Base-by-base conservation (phyloP, 1,140 invertebrate species). In the Drosophila hydei region DNA sequence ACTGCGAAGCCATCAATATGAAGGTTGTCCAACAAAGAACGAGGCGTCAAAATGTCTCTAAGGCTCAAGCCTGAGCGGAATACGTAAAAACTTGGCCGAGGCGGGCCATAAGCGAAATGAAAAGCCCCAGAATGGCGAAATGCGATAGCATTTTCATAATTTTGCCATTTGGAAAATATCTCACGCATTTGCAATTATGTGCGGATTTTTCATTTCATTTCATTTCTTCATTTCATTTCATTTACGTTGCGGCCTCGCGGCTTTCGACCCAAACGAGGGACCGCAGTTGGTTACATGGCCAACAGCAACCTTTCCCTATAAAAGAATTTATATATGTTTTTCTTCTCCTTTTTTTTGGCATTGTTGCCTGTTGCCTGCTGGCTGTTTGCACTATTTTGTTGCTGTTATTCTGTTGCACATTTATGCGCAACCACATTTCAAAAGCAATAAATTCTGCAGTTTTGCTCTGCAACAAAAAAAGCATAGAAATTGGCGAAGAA, bases 131-230 rank as follows among this genome's bases (percentile, higher is more conserved):
- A 18, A 18, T 33, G 38, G 5, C 7, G 4, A 30, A 71, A 40
- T 43, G 21, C 14, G 40, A 61, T 36, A 67, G 21, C 63, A 64
- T 75, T 83, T 87, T 87, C 78, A 88, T 87, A 87, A 87, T 83
- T 88, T 83, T 14, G 21, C 67, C 83, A 88, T 87, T 87, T 87
- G 83, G 71, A 74, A 87, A 87, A 80, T 75, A 88, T 88, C 83
- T 88, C 81, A 87, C 81, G 81, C 81, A 75, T 88, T 87, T 83
- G 78, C 83, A 87, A 87, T 87, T 87, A 88, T 87, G 81, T 83
- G 83, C 62, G 75, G 78, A 87, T 87, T 88, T 87, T 78, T 88
- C 77, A 85, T 73, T 71, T 74, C 52, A 74, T 70, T 71, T 73
- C 52, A 73, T 62, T 72, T 74, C 56, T 74, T 71, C 58, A 59